Evolutionary conservation across 2,797 vertebrate genomes (phyloP).

Genomic region (Dryobates pubescens): DNA sequence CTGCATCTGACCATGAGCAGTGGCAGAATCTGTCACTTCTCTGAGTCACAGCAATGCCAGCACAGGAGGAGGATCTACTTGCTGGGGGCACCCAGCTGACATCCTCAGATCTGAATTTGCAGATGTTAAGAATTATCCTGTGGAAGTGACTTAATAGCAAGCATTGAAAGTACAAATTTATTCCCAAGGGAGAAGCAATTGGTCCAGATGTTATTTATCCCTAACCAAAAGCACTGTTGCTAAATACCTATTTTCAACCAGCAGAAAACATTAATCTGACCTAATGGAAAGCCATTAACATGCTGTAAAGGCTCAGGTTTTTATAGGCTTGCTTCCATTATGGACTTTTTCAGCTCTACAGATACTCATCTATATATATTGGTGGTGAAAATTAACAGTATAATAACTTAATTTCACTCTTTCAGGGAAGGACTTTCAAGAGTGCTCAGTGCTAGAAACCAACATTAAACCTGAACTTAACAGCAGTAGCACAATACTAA

Average conservation of each 20-base stretch:
- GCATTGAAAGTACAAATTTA: constrained; percentile 1
- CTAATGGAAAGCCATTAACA: constrained; percentile 56
- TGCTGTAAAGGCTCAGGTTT: constrained; percentile 26
- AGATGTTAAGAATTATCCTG: background rate
- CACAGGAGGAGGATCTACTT: rapidly evolving
- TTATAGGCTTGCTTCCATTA: constrained; percentile 5
- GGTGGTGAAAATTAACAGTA: constrained; percentile 7
- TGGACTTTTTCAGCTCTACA: background rate
- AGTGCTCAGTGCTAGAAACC: background rate
- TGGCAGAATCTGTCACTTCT: background rate
- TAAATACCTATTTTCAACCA: constrained; percentile 48
- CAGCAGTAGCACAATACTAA: background rate
- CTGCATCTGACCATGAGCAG: rapidly evolving
- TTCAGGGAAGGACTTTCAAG: background rate
- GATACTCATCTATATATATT: background rate
- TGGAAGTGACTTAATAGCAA: constrained; percentile 20
- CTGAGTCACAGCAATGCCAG: background rate
- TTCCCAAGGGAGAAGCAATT: constrained; percentile 12
- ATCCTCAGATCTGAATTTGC: background rate
- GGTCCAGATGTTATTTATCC: constrained; percentile 40
- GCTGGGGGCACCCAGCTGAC: background rate
- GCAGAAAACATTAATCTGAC: constrained; percentile 45
- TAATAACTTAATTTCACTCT: constrained; percentile 16
- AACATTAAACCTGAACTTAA: constrained; percentile 9
- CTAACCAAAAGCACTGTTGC: constrained; percentile 24